Conservation (phyloP, 2,888 invertebrate genomes). For the Amblyjoppa proteus region DNA sequence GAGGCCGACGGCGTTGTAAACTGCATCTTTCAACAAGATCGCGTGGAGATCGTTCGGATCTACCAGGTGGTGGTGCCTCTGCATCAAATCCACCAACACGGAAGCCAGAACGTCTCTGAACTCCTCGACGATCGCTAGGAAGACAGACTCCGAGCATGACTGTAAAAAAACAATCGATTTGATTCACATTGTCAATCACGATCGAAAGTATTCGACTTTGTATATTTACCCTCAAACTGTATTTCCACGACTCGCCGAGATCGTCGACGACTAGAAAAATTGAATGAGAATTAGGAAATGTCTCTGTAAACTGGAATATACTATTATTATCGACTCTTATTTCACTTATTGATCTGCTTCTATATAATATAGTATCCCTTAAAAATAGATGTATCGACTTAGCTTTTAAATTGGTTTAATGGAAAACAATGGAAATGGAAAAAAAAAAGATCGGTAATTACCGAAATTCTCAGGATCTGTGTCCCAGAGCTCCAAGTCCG, state of each 20-base stretch:
- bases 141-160: conserved; percentile 95
- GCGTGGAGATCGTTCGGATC: conserved; percentile 91
- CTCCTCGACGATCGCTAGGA: conserved; percentile 93
- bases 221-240: conserved; percentile 91
- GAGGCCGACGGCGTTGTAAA: conserved; percentile 96
- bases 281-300: conserved; percentile 57
- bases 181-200: background rate
- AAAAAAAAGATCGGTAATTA: conserved; percentile 76
- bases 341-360: no score
- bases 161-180: conserved; percentile 79
- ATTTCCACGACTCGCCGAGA: conserved; percentile 97
- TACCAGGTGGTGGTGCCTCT: conserved; percentile 88
- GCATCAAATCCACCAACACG: conserved; percentile 91
- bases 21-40: conserved; percentile 95
- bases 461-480: conserved; percentile 96
- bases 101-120: conserved; percentile 91
- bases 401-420: background rate
- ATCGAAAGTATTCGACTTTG: background rate
- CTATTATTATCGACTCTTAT: no score
- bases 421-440: conserved; percentile 9
- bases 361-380: no score
- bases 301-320: background rate
- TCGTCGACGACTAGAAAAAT: conserved; percentile 89
- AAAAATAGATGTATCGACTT: no score
- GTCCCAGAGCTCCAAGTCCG: conserved; percentile 95